These are phyloP conservation scores for Labia minor DNA, from an alignment of 2,888 invertebrate genomes.

Conservation along the genomic window DNA sequence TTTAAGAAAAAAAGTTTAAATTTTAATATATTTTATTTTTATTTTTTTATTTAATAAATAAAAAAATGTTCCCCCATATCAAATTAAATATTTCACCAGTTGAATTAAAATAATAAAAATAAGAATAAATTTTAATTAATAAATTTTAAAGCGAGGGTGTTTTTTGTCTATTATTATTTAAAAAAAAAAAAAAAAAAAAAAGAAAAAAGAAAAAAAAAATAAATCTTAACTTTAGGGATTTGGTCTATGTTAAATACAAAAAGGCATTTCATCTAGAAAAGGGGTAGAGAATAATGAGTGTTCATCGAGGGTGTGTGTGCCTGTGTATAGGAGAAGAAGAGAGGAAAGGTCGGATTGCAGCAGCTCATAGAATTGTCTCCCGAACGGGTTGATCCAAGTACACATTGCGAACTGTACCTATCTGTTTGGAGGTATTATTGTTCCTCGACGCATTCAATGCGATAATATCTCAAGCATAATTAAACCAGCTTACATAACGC, in stretches of 20 bases:
- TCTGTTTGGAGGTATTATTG: slow-evolving; percentile 13
- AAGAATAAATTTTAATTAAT: too few relatives aligned
- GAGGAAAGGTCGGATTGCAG: not conserved
- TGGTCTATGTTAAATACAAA: too few relatives aligned
- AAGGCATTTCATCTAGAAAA: not conserved
- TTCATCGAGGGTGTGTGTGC: not conserved
- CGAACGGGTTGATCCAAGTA: slow-evolving; percentile 13
- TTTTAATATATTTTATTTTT: too few relatives aligned
- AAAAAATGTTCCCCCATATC: too few relatives aligned
- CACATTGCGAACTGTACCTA: slow-evolving; percentile 5
- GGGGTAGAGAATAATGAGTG: not conserved
- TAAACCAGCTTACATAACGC: slow-evolving; percentile 13
- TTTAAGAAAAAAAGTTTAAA: too few relatives aligned
- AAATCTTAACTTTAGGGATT: too few relatives aligned
- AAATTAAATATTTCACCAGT: too few relatives aligned
- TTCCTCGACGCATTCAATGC: slow-evolving; percentile 5
- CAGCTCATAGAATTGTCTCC: not conserved
- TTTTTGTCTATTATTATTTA: not conserved
- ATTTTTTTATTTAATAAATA: too few relatives aligned
- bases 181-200: not conserved
- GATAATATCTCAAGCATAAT: slow-evolving; percentile 13
- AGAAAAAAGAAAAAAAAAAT: too few relatives aligned
- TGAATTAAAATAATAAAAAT: too few relatives aligned
- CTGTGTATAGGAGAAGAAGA: not conserved
- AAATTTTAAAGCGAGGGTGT: too few relatives aligned